Conservation (phyloP, 1,140 invertebrate genomes). For the Drosophila melanogaster region Release_6_plus_ISO1_MT NT_037436.4:4622501-4623000, state of each 20-base stretch:
- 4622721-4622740: constrained; percentile 13
- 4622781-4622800: background rate
- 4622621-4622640: constrained; percentile 24
- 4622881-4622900: constrained; percentile 3
- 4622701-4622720: constrained; percentile 8
- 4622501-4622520: background rate
- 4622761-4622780: constrained; percentile 7
- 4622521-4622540: background rate
- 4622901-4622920: background rate
- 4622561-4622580: background rate
- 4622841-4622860: constrained; percentile 1
- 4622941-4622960: constrained; percentile 1
- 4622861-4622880: constrained; percentile 31
- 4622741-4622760: background rate
- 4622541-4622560: too few relatives aligned
- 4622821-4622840: constrained; percentile 5
- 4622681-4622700: constrained; percentile 44
- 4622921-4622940: background rate
- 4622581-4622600: background rate
- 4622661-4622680: constrained; percentile 41
- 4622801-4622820: constrained; percentile 6
- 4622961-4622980: background rate
- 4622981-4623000: background rate
- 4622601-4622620: background rate
- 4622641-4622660: constrained; percentile 6